Evolutionary conservation across 2,888 invertebrate genomes (phyloP).

Genomic region (Hoplodrina ambigua): DNA sequence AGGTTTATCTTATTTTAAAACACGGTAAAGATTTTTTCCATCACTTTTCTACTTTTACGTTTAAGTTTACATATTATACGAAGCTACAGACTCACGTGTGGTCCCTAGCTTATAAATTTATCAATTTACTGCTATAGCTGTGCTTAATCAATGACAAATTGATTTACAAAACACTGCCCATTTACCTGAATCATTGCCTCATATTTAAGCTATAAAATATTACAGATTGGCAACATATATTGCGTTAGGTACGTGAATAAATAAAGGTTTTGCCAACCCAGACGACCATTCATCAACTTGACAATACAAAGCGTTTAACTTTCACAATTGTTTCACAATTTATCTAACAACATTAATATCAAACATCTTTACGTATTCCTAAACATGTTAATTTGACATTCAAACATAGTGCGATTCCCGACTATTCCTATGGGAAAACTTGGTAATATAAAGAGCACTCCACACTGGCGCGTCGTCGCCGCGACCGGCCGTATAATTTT

Average conservation of each 20-base stretch:
- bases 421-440: constrained; percentile 66
- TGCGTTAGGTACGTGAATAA: constrained; percentile 9
- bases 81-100: constrained; percentile 13
- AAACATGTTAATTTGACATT: constrained; percentile 62
- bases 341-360: constrained; percentile 47
- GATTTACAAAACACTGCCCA: neutral
- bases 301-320: constrained; percentile 37
- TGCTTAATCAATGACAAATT: constrained; percentile 12
- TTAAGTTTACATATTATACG: neutral
- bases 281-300: constrained; percentile 33
- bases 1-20: neutral
- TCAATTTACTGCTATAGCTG: neutral
- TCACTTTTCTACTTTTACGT: neutral
- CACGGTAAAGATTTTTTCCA: neutral
- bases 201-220: constrained; percentile 6
- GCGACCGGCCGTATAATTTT: constrained; percentile 77
- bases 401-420: constrained; percentile 54
- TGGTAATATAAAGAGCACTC: constrained; percentile 59
- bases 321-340: constrained; percentile 39
- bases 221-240: neutral
- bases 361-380: constrained; percentile 40
- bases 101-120: neutral
- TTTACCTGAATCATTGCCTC: constrained; percentile 16
- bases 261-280: constrained; percentile 17
- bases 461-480: constrained; percentile 62